Percentiles rank a stretch among this genome's conserved stretches.
Evolutionary conservation across 2,888 invertebrate species (phyloP).

Genomic region (Rhagium mordax): DNA sequence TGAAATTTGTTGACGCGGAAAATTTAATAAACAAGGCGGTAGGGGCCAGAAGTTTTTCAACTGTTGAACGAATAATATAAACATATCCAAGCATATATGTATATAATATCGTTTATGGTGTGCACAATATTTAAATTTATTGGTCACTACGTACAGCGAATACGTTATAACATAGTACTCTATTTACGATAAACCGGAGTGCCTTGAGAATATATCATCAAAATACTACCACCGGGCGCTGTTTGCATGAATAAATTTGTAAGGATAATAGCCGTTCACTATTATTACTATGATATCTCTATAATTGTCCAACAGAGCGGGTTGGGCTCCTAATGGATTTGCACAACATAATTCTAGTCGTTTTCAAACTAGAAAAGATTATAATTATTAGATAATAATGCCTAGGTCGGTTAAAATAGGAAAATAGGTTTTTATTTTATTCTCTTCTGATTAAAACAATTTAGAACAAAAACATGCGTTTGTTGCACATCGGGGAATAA

Average conservation of each 20-base stretch:
- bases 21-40: too few relatives aligned
- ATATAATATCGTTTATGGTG: background rate
- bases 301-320: slow-evolving; percentile 40
- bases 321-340: slow-evolving; percentile 53
- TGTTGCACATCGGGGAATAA: too few relatives aligned
- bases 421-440: too few relatives aligned
- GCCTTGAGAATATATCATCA: slow-evolving; percentile 34
- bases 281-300: slow-evolving; percentile 38
- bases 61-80: too few relatives aligned
- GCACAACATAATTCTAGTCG: background rate
- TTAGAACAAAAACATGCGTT: too few relatives aligned
- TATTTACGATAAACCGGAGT: slow-evolving; percentile 30
- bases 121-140: slow-evolving; percentile 6
- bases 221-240: slow-evolving; percentile 33
- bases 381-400: too few relatives aligned
- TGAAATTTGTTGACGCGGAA: background rate
- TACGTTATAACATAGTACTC: slow-evolving; percentile 12
- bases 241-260: slow-evolving; percentile 40
- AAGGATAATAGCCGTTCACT: slow-evolving; percentile 44
- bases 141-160: background rate
- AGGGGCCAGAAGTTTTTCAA: too few relatives aligned
- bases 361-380: background rate
- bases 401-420: too few relatives aligned
- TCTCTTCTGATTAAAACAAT: too few relatives aligned
- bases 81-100: background rate